A percentile compares a stretch with the other conserved stretches of the same genome.
Conservation (phyloP, 2,797 vertebrate species). For the Borostomias antarcticus region DNA sequence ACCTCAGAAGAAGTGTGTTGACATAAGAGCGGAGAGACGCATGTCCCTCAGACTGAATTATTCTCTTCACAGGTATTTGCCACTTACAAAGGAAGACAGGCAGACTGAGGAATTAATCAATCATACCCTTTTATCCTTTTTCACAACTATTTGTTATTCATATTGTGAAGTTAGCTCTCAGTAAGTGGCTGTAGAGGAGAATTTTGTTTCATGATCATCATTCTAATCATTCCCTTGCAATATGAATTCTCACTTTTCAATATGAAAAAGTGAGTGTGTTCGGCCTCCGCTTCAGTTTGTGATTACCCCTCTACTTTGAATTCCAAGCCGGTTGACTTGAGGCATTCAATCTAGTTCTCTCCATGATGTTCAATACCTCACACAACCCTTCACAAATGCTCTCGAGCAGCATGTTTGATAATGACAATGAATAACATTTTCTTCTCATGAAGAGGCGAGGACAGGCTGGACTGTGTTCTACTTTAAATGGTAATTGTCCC, state of each 20-base stretch:
- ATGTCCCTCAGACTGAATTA: conserved; percentile 74
- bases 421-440: conserved; percentile 65
- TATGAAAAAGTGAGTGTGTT: conserved; percentile 44
- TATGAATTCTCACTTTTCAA: conserved; percentile 43
- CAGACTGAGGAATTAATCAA: conserved; percentile 73
- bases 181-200: conserved; percentile 32
- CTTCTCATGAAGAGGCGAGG: conserved; percentile 54
- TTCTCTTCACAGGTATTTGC: conserved; percentile 79
- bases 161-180: conserved; percentile 49
- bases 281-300: conserved; percentile 48
- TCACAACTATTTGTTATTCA: conserved; percentile 59
- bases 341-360: conserved; percentile 52
- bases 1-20: conserved; percentile 80
- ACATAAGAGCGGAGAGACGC: conserved; percentile 71
- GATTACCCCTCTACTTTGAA: conserved; percentile 56
- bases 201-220: conserved; percentile 40
- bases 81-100: conserved; percentile 67
- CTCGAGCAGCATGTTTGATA: conserved; percentile 63
- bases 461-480: conserved; percentile 61
- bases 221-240: conserved; percentile 45
- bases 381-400: conserved; percentile 38
- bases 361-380: conserved; percentile 52
- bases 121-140: conserved; percentile 64
- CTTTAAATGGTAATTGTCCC: conserved; percentile 73
- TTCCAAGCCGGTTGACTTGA: conserved; percentile 51